These are phyloP conservation scores for Alosa sapidissima DNA, from an alignment of 2,797 vertebrate species.

Conservation along the genomic window DNA sequence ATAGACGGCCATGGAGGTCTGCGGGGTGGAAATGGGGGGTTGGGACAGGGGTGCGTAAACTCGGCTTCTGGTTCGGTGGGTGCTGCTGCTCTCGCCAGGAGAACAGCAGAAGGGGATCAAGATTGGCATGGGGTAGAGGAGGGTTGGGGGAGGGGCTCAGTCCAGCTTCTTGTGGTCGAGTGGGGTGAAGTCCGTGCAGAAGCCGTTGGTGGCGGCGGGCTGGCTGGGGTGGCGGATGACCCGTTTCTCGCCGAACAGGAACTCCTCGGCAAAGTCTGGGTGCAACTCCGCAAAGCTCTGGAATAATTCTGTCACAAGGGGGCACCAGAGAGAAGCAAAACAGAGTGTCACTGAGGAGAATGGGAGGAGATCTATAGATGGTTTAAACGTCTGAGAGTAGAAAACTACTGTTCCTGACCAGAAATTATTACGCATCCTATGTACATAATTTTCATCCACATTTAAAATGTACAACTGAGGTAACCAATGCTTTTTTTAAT, in stretches of 20 bases:
- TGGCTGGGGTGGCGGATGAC: conserved; percentile 65
- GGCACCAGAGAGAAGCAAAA: conserved; percentile 58
- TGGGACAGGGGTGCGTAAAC: background rate
- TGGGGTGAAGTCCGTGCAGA: conserved; percentile 89
- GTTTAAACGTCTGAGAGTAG: background rate
- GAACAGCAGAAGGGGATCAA: conserved; percentile 29
- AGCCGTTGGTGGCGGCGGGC: conserved; percentile 77
- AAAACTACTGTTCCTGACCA: background rate
- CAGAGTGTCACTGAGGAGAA: background rate
- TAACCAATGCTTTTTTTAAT: too few species aligned
- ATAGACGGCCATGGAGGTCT: background rate
- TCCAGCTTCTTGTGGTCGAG: conserved; percentile 83
- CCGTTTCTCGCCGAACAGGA: conserved; percentile 79
- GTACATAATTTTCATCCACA: background rate
- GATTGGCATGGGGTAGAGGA: conserved; percentile 49
- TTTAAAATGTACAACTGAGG: background rate
- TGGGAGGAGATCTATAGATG: conserved; percentile 1
- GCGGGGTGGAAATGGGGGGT: background rate
- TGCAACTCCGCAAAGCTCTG: conserved; percentile 78
- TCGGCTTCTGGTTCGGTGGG: background rate
- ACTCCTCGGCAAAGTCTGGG: conserved; percentile 87
- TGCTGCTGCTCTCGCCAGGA: conserved; percentile 49
- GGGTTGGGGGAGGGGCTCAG: conserved; percentile 68
- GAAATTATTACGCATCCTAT: background rate
- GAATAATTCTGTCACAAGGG: conserved; percentile 84